These are phyloP conservation scores for Poecilia velifera DNA, from an alignment of 2,797 vertebrate species.

Conservation along the genomic window DNA sequence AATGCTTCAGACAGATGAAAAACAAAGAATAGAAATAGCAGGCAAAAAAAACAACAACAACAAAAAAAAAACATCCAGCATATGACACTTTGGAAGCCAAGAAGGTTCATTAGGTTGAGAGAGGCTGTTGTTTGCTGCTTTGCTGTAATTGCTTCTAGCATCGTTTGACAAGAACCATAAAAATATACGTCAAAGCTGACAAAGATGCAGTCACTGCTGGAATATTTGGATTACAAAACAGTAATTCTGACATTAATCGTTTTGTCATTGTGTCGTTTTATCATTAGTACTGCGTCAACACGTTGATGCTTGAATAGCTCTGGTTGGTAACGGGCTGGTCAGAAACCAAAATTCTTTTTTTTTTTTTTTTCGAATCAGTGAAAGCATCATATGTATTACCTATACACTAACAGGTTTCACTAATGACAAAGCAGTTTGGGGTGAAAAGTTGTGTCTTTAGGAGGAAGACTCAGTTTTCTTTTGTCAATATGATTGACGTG, in stretches of 20 bases:
- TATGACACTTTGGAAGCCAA: conserved; percentile 15
- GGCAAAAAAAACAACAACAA: conserved; percentile 19
- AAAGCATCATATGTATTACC: not conserved
- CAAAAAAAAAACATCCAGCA: conserved; percentile 14
- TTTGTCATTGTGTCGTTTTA: not conserved
- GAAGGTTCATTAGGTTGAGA: conserved; percentile 56
- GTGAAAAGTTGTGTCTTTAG: not conserved
- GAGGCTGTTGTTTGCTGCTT: conserved; percentile 19
- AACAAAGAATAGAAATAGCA: conserved; percentile 41
- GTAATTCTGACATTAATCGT: not conserved
- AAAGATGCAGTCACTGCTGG: conserved; percentile 24
- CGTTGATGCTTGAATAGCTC: not conserved
- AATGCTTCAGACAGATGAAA: conserved; percentile 54
- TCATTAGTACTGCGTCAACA: not conserved
- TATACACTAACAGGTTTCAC: not conserved
- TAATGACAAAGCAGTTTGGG: not conserved
- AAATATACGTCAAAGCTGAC: conserved; percentile 29
- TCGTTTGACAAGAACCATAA: conserved; percentile 38
- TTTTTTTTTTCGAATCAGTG: not conserved
- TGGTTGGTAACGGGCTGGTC: not conserved
- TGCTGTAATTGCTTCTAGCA: conserved; percentile 33
- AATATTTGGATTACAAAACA: conserved; percentile 33
- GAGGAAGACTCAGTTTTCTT: not conserved
- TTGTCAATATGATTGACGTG: not conserved
- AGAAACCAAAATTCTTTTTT: not conserved